A percentile compares a stretch with the other conserved stretches of the same genome.
These are phyloP conservation scores for Drosophila longiperda DNA, from an alignment of 2,888 invertebrate genomes.

Conservation along the genomic window DNA sequence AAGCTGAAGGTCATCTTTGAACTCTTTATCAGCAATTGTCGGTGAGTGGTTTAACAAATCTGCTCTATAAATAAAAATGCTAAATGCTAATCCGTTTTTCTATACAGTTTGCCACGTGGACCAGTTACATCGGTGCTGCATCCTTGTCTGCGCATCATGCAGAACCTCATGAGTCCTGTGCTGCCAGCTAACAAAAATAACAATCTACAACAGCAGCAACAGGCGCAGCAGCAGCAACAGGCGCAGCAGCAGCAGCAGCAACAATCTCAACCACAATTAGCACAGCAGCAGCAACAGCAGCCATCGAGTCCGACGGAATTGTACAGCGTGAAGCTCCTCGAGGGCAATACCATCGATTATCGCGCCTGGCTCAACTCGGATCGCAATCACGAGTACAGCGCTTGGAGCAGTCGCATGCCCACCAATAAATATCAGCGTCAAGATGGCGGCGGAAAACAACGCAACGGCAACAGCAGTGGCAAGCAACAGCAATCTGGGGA, in stretches of 20 bases:
- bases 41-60: slow-evolving; percentile 73
- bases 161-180: slow-evolving; percentile 91
- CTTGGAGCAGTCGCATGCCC: slow-evolving; percentile 90
- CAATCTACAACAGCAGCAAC: slow-evolving; percentile 12
- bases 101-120: slow-evolving; percentile 88
- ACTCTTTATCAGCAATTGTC: slow-evolving; percentile 92
- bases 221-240: slow-evolving; percentile 60
- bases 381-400: slow-evolving; percentile 88
- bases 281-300: slow-evolving; percentile 24
- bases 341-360: slow-evolving; percentile 90
- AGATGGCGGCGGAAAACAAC: slow-evolving; percentile 34
- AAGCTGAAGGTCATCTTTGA: slow-evolving; percentile 95
- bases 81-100: not conserved
- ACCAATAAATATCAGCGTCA: slow-evolving; percentile 70
- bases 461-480: slow-evolving; percentile 64
- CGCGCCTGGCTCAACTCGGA: slow-evolving; percentile 91
- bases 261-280: slow-evolving; percentile 23
- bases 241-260: slow-evolving; percentile 65
- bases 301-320: slow-evolving; percentile 86
- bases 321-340: slow-evolving; percentile 86
- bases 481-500: slow-evolving; percentile 36
- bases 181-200: slow-evolving; percentile 84
- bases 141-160: slow-evolving; percentile 96
- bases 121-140: slow-evolving; percentile 95
- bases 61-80: not conserved